These are phyloP conservation scores for Epizoanthus illoricatus DNA, from an alignment of 92 coral and sea anemone species.

Conservation along the genomic window DNA sequence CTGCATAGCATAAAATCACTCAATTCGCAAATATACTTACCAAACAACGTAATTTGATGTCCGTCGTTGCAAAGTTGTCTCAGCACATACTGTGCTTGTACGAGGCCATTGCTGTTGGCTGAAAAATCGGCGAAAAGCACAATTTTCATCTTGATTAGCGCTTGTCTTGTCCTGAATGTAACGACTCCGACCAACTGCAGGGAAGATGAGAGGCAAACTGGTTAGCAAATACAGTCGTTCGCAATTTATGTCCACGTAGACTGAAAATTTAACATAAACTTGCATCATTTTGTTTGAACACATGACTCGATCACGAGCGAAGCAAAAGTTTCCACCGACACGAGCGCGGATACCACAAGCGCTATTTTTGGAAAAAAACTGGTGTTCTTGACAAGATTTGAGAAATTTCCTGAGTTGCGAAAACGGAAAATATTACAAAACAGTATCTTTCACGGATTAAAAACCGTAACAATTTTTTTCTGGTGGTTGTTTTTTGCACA, in stretches of 20 bases:
- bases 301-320: constrained; percentile 37
- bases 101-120: constrained; percentile 84
- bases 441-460: background rate
- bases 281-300: constrained; percentile 42
- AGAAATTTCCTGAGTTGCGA: background rate
- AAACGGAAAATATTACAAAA: background rate
- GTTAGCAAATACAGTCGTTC: background rate
- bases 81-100: constrained; percentile 89
- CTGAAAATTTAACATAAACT: constrained; percentile 14
- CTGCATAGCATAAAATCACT: background rate
- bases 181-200: constrained; percentile 13
- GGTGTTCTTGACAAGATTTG: background rate
- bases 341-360: background rate
- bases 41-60: constrained; percentile 88
- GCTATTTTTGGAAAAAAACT: constrained; percentile 30
- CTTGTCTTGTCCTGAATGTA: background rate
- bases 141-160: constrained; percentile 75
- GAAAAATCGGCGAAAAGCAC: constrained; percentile 90
- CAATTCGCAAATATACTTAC: constrained; percentile 49
- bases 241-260: constrained; percentile 6
- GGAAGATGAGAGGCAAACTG: background rate
- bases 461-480: background rate
- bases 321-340: background rate
- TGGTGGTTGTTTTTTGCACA: constrained; percentile 17
- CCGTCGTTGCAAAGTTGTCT: constrained; percentile 96